phyloP scores from a whole-genome alignment of 2,113 vertebrate species.

The Petaurus breviceps region DNA sequence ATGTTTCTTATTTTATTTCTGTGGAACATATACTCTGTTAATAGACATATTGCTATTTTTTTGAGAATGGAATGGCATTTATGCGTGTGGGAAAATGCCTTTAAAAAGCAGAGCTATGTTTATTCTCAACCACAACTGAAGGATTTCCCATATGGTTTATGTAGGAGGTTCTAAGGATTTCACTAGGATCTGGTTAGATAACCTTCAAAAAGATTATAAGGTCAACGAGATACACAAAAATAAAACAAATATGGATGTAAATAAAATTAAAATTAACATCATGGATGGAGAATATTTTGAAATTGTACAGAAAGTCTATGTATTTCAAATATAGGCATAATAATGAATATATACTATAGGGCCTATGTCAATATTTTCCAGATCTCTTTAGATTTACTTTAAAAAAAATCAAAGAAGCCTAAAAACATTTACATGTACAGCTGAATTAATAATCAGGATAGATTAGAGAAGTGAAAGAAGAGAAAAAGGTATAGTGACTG shows the following conservation, averaged over 20 bases:
- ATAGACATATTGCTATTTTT: neutral
- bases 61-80: neutral
- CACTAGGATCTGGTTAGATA: neutral
- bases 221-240: neutral
- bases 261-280: neutral
- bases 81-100: neutral
- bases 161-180: neutral
- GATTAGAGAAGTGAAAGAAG: neutral
- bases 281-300: neutral
- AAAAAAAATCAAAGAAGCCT: neutral
- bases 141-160: neutral
- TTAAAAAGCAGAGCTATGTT: neutral
- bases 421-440: constrained; percentile 8
- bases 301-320: neutral
- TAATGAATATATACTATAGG: no score
- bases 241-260: neutral
- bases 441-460: neutral
- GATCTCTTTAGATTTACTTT: neutral
- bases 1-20: neutral
- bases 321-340: neutral
- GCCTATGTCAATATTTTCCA: neutral
- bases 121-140: neutral
- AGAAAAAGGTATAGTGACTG: neutral
- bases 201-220: neutral
- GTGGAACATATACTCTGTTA: neutral